Evolutionary conservation across 2,888 invertebrate species (phyloP).

Genomic region (Athripsodes cinereus): DNA sequence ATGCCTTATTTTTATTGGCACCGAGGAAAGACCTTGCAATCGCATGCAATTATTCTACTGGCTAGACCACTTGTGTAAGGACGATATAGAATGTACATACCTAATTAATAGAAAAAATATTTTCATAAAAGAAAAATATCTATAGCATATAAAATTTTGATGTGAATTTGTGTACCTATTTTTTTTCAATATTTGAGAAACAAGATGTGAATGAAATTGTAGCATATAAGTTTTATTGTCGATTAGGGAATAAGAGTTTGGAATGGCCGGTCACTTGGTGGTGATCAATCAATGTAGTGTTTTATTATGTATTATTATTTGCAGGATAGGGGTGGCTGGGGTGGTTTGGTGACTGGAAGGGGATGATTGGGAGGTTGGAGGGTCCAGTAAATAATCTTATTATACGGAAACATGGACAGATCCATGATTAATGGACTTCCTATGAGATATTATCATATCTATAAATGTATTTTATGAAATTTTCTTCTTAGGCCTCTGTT

Average conservation of each 20-base stretch:
- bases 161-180: too few species aligned
- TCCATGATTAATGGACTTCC: not conserved
- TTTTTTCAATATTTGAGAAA: not conserved
- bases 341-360: not conserved
- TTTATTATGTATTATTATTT: conserved; percentile 12
- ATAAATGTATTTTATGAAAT: too few species aligned
- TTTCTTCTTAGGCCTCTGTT: too few species aligned
- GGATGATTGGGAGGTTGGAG: not conserved
- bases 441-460: too few species aligned
- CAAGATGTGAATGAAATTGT: not conserved
- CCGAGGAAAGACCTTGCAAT: too few species aligned
- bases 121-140: too few species aligned
- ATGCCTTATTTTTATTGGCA: too few species aligned
- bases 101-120: too few species aligned
- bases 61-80: too few species aligned
- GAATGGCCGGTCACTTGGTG: conserved; percentile 21
- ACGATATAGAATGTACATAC: too few species aligned
- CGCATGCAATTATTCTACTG: too few species aligned
- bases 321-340: not conserved
- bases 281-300: conserved; percentile 25
- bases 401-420: not conserved
- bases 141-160: too few species aligned
- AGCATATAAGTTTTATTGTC: conserved; percentile 19
- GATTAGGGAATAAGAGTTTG: conserved; percentile 24
- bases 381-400: not conserved